Base-by-base conservation (phyloP, 2,797 vertebrate species). In the Corythornis leucogaster region DNA sequence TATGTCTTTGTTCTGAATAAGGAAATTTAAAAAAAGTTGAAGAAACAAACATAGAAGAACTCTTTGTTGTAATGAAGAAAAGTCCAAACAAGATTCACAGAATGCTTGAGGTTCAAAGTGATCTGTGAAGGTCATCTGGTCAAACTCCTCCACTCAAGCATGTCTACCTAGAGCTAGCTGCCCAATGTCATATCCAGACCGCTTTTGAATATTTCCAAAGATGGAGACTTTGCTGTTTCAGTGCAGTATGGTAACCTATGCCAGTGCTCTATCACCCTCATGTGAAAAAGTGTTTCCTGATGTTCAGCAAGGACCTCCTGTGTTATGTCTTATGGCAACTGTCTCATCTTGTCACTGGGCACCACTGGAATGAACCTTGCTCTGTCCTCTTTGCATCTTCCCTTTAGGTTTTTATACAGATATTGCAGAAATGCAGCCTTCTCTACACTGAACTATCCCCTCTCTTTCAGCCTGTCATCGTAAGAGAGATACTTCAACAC, bases 1-100 rank as follows among this genome's bases (percentile, higher is more conserved):
- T 8, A 13, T 4, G 16, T 74, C 80, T 63, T 55, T 28, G 4
- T 11, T 70, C 96, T 97, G 63, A 64, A n/a, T 50, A 57, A 89
- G 28, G n/a, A 70, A 33, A 73, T 66, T 81, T 73, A 73, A 10
- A 28, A 17, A 24, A 26, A 6, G 5, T 28, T 51, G 33, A 5
- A 78, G 38, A 68, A 53, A 67, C 19, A 59, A 82, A 55, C 2
- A 8, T 15, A 38, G 26, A 71, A 42, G 17, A 84, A 42, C 24
- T 8, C 17, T 62, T 35, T 63, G 21, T 25, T 30, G 14, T 18
- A 57, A 63, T 5, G 15, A 68, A 74, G 20, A 50, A 70, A 79
- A 67, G 15, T 3, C 62, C 31, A 85, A 89, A 42, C 6, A 89
- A 38, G 57, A 62, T 14, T 46, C 18, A 26, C 15, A 64, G 11